These are phyloP conservation scores for Poeciliopsis turneri DNA, from an alignment of 2,797 vertebrate species.

Conservation along the genomic window DNA sequence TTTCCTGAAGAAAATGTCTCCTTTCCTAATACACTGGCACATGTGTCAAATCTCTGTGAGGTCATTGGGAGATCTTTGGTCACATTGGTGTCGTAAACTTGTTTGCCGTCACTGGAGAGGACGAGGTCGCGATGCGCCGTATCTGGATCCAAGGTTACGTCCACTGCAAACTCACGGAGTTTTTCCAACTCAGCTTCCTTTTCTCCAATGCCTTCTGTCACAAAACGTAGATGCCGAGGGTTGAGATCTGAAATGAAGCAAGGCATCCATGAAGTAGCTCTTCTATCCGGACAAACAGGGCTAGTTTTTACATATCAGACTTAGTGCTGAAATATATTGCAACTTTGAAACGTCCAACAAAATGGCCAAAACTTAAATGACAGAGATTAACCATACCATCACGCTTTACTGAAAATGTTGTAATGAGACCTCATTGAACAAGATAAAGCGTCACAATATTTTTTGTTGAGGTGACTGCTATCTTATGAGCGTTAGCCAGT, in stretches of 20 bases:
- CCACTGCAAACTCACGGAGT: conserved; percentile 22
- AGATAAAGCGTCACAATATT: too few relatives aligned
- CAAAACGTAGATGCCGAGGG: too few relatives aligned
- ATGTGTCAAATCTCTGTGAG: neutral
- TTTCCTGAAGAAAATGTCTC: conserved; percentile 10
- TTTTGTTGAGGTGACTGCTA: too few relatives aligned
- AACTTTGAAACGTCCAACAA: neutral
- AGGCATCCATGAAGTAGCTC: neutral
- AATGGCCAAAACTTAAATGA: neutral
- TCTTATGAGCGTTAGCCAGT: too few relatives aligned
- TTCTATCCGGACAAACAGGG: neutral
- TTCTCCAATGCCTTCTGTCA: neutral
- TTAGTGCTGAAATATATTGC: neutral
- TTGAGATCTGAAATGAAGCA: conserved; percentile 3
- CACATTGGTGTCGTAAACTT: neutral
- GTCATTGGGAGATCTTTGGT: conserved; percentile 3
- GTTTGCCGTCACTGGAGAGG: conserved; percentile 22
- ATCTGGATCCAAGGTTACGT: conserved; percentile 30
- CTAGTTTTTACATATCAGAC: neutral
- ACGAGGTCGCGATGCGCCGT: conserved; percentile 16
- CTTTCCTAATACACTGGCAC: conserved; percentile 12
- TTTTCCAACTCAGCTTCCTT: conserved; percentile 12
- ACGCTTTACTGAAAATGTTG: neutral
- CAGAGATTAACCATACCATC: neutral
- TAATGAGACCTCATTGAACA: too few relatives aligned